phyloP scores from a whole-genome alignment of 1,140 invertebrate species.

The Seison nebaliae region DNA sequence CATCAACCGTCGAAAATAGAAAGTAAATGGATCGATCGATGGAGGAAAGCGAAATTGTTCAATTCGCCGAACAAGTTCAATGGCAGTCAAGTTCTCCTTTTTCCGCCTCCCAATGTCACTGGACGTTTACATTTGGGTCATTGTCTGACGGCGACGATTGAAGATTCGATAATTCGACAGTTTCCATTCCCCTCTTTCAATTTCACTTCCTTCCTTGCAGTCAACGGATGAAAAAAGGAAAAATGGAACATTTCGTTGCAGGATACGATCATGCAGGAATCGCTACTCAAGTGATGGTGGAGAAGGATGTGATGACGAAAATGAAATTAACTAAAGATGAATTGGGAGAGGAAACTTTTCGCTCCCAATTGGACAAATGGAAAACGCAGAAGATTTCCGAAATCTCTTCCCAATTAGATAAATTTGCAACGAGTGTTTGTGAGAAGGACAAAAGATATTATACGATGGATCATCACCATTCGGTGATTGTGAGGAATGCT shows the following conservation, averaged over 20 bases:
- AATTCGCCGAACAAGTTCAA: conserved; percentile 1
- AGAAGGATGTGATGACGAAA: conserved; percentile 37
- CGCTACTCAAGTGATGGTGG: conserved; percentile 61
- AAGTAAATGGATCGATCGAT: too few relatives aligned
- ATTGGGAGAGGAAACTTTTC: conserved; percentile 35
- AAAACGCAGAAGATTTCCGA: conserved; percentile 27
- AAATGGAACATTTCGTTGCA: conserved; percentile 37
- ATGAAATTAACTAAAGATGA: conserved; percentile 31
- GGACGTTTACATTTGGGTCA: conserved; percentile 22
- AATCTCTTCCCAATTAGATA: neutral
- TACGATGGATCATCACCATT: conserved; percentile 10
- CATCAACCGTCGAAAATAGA: too few relatives aligned
- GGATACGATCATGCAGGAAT: conserved; percentile 77
- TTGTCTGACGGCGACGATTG: conserved; percentile 19
- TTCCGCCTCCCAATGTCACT: conserved; percentile 25
- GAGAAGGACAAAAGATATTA: conserved; percentile 1
- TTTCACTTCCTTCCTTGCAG: conserved; percentile 8
- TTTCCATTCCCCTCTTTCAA: too few relatives aligned
- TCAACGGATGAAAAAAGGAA: neutral
- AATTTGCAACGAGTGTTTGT: neutral
- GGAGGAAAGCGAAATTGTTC: too few relatives aligned
- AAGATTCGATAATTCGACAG: conserved; percentile 20
- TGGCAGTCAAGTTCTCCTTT: conserved; percentile 3
- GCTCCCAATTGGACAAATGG: conserved; percentile 43
- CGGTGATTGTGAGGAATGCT: conserved; percentile 15